phyloP scores from a whole-genome alignment of 2,888 invertebrate genomes.

The Ommatoiulus sabulosus region DNA sequence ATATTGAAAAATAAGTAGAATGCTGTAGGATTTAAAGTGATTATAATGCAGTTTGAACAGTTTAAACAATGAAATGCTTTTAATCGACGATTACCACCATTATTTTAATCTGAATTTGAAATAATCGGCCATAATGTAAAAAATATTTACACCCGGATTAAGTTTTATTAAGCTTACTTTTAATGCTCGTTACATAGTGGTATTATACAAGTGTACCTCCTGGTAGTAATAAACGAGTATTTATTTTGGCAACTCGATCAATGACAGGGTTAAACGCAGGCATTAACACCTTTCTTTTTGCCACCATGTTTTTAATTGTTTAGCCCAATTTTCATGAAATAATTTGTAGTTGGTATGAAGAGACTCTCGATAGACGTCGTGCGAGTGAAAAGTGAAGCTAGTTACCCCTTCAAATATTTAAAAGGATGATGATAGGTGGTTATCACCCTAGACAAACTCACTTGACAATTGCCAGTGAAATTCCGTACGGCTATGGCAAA shows the following conservation, averaged over 20 bases:
- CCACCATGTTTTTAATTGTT: not conserved
- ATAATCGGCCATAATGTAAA: no score
- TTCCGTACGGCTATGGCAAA: slow-evolving; percentile 6
- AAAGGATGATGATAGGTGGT: slow-evolving; percentile 43
- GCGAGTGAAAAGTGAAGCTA: not conserved
- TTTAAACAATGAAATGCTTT: no score
- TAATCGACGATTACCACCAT: no score
- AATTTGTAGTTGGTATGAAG: not conserved
- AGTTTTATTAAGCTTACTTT: no score
- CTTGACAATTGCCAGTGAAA: slow-evolving; percentile 36
- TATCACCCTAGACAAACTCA: slow-evolving; percentile 3
- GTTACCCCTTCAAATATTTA: slow-evolving; percentile 43
- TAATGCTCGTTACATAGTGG: not conserved
- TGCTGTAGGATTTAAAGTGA: no score
- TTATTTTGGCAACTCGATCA: not conserved
- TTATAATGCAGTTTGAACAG: no score
- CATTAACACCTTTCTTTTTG: not conserved
- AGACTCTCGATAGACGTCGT: not conserved
- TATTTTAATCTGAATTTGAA: no score
- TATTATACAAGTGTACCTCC: not conserved
- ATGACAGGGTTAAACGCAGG: not conserved
- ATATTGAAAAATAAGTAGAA: no score
- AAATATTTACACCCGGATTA: no score
- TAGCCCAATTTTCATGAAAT: not conserved
- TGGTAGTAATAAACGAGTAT: not conserved